Percentiles rank a stretch among this genome's conserved stretches.
Evolutionary conservation across 2,113 vertebrate genomes (phyloP).

Genomic region (Tauraco erythrolophus): DNA sequence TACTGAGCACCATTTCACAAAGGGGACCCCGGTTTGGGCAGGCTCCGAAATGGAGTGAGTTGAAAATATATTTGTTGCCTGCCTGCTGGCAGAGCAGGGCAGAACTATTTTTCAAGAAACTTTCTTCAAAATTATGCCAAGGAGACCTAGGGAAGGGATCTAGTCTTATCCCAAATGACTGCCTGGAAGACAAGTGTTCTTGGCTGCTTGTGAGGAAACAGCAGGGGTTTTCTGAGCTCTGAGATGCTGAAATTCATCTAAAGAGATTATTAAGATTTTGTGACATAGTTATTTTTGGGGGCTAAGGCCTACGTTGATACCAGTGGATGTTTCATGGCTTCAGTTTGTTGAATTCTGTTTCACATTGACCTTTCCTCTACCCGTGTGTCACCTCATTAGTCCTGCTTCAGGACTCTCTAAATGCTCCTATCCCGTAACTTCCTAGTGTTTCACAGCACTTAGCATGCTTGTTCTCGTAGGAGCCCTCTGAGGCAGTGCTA

Average conservation of each 20-base stretch:
- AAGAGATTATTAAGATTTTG: neutral
- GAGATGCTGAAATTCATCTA: neutral
- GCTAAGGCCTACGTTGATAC: neutral
- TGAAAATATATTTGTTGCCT: neutral
- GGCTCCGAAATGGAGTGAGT: neutral
- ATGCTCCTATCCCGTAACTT: neutral
- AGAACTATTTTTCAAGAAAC: neutral
- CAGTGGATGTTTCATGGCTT: neutral
- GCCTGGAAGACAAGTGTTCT: neutral
- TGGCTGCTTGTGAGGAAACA: neutral
- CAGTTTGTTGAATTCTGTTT: neutral
- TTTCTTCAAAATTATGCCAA: neutral
- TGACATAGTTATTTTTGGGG: neutral
- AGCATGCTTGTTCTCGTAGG: rapidly evolving
- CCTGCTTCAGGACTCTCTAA: neutral
- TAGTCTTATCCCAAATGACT: neutral
- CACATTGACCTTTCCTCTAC: neutral
- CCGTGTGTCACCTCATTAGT: neutral
- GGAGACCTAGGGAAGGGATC: neutral
- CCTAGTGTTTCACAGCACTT: neutral
- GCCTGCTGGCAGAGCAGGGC: neutral
- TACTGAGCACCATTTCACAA: neutral
- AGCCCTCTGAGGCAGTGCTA: neutral
- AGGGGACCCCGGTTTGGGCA: neutral
- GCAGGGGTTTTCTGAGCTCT: neutral